Percentiles rank a stretch among this genome's conserved stretches.
phyloP scores from a whole-genome alignment of 2,888 invertebrate genomes.

The Pollenia griseotomentosa region DNA sequence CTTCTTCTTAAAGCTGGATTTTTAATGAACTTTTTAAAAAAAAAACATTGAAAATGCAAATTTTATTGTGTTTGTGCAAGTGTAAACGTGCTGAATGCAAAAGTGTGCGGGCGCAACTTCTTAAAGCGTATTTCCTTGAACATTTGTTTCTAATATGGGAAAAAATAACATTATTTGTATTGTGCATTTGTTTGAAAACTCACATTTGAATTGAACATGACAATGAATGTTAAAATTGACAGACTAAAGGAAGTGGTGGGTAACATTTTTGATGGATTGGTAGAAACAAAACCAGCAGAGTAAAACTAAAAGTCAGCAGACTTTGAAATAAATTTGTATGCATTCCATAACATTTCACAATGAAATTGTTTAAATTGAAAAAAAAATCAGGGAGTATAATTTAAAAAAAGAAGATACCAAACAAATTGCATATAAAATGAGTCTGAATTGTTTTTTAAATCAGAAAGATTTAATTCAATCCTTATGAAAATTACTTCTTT shows the following conservation, averaged over 20 bases:
- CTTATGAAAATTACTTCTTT: too few species aligned
- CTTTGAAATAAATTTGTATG: conserved; percentile 32
- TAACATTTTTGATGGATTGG: conserved; percentile 60
- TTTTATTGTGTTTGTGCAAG: conserved; percentile 8
- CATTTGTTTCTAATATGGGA: conserved; percentile 7
- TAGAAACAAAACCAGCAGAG: conserved; percentile 7
- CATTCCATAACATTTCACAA: conserved; percentile 14
- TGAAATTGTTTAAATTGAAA: neutral
- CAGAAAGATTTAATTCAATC: too few species aligned
- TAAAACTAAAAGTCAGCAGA: conserved; percentile 13
- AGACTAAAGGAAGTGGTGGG: conserved; percentile 67
- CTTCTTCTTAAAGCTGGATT: conserved; percentile 10
- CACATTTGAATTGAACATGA: conserved; percentile 67
- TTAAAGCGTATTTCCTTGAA: conserved; percentile 55
- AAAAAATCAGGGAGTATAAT: neutral
- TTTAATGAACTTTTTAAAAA: conserved; percentile 24
- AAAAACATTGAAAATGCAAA: conserved; percentile 30
- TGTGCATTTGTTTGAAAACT: conserved; percentile 36
- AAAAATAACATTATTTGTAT: neutral
- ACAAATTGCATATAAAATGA: too few species aligned
- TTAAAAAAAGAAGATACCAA: neutral
- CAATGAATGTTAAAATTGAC: conserved; percentile 72
- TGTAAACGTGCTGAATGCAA: neutral
- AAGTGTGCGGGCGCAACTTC: conserved; percentile 17
- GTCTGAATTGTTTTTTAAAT: too few species aligned